Percentiles rank a stretch among this genome's conserved stretches.
These are phyloP conservation scores for Dicyrtoma fusca DNA, from an alignment of 2,888 invertebrate species.

Conservation along the genomic window DNA sequence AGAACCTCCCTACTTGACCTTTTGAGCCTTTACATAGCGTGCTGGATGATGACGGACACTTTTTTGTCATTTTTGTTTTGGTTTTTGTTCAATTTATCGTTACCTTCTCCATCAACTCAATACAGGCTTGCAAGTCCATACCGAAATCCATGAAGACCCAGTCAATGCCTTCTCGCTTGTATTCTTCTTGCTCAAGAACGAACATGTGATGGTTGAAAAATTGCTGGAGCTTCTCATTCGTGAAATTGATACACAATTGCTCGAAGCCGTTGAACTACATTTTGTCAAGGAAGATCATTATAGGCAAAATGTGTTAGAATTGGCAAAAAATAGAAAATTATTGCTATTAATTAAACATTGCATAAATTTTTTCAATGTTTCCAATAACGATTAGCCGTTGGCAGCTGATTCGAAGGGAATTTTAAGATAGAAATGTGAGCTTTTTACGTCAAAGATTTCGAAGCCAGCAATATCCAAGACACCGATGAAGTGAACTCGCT, in stretches of 20 bases:
- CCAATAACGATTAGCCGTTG: too few relatives aligned
- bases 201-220: slow-evolving; percentile 99
- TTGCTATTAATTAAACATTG: too few relatives aligned
- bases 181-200: slow-evolving; percentile 98
- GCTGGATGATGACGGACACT: slow-evolving; percentile 66
- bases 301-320: too few relatives aligned
- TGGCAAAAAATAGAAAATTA: too few relatives aligned
- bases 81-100: neutral
- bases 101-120: slow-evolving; percentile 98
- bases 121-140: slow-evolving; percentile 97
- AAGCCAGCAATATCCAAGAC: slow-evolving; percentile 99
- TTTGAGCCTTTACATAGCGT: slow-evolving; percentile 58
- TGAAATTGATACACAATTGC: slow-evolving; percentile 99
- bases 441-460: slow-evolving; percentile 99
- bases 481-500: slow-evolving; percentile 91
- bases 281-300: too few relatives aligned
- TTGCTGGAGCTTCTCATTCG: slow-evolving; percentile 98
- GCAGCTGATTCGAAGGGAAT: too few relatives aligned
- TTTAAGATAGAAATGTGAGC: too few relatives aligned
- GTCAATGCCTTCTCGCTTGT: slow-evolving; percentile 93
- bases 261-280: slow-evolving; percentile 99
- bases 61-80: neutral
- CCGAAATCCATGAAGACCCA: slow-evolving; percentile 99
- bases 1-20: too few relatives aligned
- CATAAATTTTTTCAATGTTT: too few relatives aligned